Evolutionary conservation across 2,113 vertebrate genomes (phyloP), one percentile per base, ranked within the genome.

Genomic region (Engraulis encrasicolus): DNA sequence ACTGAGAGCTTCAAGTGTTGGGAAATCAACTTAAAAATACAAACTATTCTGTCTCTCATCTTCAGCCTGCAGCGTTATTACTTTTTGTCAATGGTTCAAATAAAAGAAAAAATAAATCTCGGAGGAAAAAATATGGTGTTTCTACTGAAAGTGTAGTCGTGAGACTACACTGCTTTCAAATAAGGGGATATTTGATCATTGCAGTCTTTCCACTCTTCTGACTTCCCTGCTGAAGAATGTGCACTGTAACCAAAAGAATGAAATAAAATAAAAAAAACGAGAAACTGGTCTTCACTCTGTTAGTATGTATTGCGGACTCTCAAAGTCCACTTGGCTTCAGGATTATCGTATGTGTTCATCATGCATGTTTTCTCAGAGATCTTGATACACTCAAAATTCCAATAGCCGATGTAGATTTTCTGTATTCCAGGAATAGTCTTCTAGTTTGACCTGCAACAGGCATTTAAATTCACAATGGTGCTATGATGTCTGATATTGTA

Each of bases 71-170:
- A 92, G 92, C 92, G 82, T 93, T 93, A 86, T 74, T 93, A 84
- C 34, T 86, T 89, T 92, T 93, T 82, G 71, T 88, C 83, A 81
- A 90, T 92, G 92, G 91, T 94, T 94, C 91, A 92, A 95, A 94
- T 94, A 95, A 94, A 94, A 83, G 86, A 95, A 94, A 94, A 95
- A 94, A 94, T 82, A 86, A 90, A 91, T 94, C 93, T 93, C 92
- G 90, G 66, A 37, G 31, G 34, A 74, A 90, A 92, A 85, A 78
- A 77, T 91, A 92, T 90, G 88, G 88, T 89, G 86, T 94, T 93
- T 93, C 89, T 91, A 84, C 90, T 92, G 86, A 90, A n/a, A 88
- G 88, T 90, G 88, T 89, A 90, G 90, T 91, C 80, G 38, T 31
- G 89, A 27, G 86, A 91, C 84, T 86, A 86, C 88, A 34, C 79